Evolutionary conservation across 2,113 vertebrate genomes (phyloP).

Genomic region (Serranochromis macrocephalus): DNA sequence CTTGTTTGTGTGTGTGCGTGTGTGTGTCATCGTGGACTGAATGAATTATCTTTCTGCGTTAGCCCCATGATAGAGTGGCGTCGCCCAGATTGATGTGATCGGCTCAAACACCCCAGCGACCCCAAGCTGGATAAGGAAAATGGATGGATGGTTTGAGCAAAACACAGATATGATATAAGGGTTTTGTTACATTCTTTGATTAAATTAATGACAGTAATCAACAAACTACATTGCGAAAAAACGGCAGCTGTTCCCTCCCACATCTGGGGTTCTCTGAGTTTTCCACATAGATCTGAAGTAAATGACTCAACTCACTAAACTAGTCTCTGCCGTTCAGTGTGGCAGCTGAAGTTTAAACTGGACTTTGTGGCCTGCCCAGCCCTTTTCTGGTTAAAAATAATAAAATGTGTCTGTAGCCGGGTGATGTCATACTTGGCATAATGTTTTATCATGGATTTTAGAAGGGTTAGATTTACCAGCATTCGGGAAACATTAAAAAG

Average conservation of each 20-base stretch:
- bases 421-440: constrained; percentile 68
- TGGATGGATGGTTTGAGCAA: not conserved
- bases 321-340: not conserved
- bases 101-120: not conserved
- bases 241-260: not conserved
- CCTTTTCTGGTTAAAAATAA: constrained; percentile 44
- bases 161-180: not conserved
- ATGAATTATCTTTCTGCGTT: not conserved
- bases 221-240: not conserved
- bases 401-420: constrained; percentile 39
- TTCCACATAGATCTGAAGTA: not conserved
- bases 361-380: constrained; percentile 37
- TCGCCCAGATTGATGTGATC: not conserved
- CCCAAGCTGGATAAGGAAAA: not conserved
- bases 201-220: not conserved
- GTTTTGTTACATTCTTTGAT: not conserved
- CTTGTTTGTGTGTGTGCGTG: not conserved
- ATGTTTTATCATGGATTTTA: constrained; percentile 53
- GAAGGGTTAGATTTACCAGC: constrained; percentile 64
- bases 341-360: constrained; percentile 23
- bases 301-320: constrained; percentile 19
- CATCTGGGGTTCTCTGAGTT: not conserved
- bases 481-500: constrained; percentile 65
- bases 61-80: not conserved
- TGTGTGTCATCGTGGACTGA: not conserved